Evolutionary conservation across 1,140 invertebrate species (phyloP).

Genomic region (Conopomorpha cramerella): DNA sequence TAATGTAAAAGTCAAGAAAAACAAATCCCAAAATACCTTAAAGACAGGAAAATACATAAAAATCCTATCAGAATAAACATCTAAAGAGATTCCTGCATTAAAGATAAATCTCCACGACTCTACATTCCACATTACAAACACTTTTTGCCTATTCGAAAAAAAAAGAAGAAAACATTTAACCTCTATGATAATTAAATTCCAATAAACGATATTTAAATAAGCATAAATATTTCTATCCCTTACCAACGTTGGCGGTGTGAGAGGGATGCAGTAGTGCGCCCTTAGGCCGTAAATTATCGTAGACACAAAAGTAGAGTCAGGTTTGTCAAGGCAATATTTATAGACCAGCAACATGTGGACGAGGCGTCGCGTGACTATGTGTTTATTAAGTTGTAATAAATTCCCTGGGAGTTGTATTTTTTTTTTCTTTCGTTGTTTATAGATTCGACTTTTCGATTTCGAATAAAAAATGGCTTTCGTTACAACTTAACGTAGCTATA

Average conservation of each 20-base stretch:
- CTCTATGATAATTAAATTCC: slow-evolving; percentile 22
- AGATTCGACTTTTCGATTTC: no score
- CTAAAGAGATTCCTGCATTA: no score
- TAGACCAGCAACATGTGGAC: slow-evolving; percentile 20
- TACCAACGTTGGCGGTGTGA: slow-evolving; percentile 5
- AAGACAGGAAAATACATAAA: slow-evolving; percentile 2
- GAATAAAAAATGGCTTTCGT: neutral
- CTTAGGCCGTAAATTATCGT: slow-evolving; percentile 30
- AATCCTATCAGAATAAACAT: slow-evolving; percentile 5
- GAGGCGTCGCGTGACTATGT: slow-evolving; percentile 22
- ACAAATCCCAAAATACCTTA: neutral
- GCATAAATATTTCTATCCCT: slow-evolving; percentile 13
- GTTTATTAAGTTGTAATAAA: slow-evolving; percentile 45
- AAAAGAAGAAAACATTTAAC: slow-evolving; percentile 4
- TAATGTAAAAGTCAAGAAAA: neutral
- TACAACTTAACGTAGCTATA: neutral
- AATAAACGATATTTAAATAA: slow-evolving; percentile 32
- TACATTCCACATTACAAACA: no score
- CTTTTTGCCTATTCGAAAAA: slow-evolving; percentile 2
- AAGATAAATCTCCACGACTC: no score
- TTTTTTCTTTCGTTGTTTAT: no score
- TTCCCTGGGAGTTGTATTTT: no score
- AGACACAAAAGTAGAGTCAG: slow-evolving; percentile 12
- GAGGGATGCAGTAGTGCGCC: slow-evolving; percentile 12
- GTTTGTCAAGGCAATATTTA: slow-evolving; percentile 10